phyloP scores from a whole-genome alignment of 2,113 vertebrate genomes.

The Eonycteris spelaea region DNA sequence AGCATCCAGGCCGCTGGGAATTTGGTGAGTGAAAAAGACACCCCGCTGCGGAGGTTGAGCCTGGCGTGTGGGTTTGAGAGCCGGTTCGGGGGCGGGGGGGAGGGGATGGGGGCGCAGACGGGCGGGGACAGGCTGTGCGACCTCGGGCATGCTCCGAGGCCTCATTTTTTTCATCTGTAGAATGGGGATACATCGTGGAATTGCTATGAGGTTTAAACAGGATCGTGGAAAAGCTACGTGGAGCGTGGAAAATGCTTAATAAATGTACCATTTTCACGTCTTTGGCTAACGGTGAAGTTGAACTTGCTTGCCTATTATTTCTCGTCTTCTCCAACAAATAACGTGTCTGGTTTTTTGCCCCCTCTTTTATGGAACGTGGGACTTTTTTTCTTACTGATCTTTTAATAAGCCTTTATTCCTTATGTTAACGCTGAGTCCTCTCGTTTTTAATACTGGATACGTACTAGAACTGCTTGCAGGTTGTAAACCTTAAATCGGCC shows the following conservation, averaged over 20 bases:
- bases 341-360: background rate
- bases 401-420: background rate
- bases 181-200: background rate
- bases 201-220: background rate
- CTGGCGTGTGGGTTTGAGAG: background rate
- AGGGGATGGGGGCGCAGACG: no score
- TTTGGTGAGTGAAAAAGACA: no score
- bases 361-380: background rate
- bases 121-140: background rate
- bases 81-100: no score
- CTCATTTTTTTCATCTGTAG: background rate
- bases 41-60: background rate
- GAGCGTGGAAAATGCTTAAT: background rate
- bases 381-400: background rate
- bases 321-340: background rate
- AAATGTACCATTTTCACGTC: background rate
- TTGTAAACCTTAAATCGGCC: background rate
- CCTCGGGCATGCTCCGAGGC: background rate
- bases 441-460: background rate
- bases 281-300: background rate
- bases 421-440: background rate
- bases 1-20: background rate
- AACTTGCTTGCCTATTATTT: background rate
- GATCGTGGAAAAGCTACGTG: background rate
- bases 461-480: background rate